These are phyloP conservation scores for Nycticebus coucang DNA, from an alignment of 2,113 vertebrate species.

Conservation along the genomic window DNA sequence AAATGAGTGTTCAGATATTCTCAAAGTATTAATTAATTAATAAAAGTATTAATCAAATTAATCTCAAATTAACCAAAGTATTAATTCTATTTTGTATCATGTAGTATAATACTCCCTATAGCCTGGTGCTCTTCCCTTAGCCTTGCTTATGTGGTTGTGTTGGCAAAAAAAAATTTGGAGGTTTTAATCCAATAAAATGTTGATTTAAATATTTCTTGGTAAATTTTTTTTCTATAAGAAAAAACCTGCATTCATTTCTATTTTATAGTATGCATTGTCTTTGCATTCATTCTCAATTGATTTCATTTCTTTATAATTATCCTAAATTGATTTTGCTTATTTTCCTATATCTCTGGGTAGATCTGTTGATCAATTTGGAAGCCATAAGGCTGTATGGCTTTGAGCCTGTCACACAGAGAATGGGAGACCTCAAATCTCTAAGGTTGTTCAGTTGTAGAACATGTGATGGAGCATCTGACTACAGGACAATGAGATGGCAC, in stretches of 20 bases:
- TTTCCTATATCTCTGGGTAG: background rate
- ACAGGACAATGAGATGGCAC: background rate
- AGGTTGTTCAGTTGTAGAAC: background rate
- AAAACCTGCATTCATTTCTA: background rate
- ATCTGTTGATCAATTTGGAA: background rate
- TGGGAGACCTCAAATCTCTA: background rate
- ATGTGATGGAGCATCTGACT: background rate
- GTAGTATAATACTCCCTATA: background rate
- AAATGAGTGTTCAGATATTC: background rate
- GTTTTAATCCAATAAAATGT: background rate
- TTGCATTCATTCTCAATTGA: background rate
- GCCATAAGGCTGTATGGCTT: background rate
- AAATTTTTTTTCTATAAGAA: background rate
- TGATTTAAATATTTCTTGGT: background rate
- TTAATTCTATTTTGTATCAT: background rate
- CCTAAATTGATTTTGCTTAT: background rate
- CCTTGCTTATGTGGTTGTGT: background rate
- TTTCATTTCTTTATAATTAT: background rate
- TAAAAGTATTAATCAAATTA: too few species aligned
- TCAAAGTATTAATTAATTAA: too few species aligned
- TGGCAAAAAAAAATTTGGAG: background rate
- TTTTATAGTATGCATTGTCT: background rate
- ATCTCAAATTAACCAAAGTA: too few species aligned
- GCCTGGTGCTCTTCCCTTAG: background rate
- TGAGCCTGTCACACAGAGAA: background rate